These are phyloP conservation scores for Tachysurus fulvidraco DNA, from an alignment of 2,113 vertebrate genomes.

Conservation along the genomic window DNA sequence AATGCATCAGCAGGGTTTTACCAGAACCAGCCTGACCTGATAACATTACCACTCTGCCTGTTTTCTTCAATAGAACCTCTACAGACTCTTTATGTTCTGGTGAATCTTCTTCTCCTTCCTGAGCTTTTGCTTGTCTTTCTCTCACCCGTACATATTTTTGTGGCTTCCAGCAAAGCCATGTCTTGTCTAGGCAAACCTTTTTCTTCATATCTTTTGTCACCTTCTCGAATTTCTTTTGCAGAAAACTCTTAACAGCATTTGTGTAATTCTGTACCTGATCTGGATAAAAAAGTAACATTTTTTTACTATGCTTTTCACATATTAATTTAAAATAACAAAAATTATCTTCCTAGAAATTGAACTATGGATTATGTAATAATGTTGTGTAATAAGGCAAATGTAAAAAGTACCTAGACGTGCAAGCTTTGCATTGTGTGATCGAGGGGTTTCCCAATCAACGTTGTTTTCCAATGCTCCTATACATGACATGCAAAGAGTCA, in stretches of 20 bases:
- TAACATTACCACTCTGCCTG: slow-evolving; percentile 71
- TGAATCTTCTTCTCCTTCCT: slow-evolving; percentile 65
- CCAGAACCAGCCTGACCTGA: slow-evolving; percentile 84
- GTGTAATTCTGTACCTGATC: slow-evolving; percentile 72
- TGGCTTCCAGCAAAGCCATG: slow-evolving; percentile 72
- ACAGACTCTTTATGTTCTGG: slow-evolving; percentile 65
- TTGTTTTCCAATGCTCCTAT: slow-evolving; percentile 21
- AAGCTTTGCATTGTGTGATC: slow-evolving; percentile 30
- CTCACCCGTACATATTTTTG: slow-evolving; percentile 55
- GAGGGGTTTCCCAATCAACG: slow-evolving; percentile 7
- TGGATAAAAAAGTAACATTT: slow-evolving; percentile 53
- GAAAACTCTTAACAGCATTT: slow-evolving; percentile 50
- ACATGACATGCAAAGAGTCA: slow-evolving; percentile 6
- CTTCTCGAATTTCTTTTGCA: slow-evolving; percentile 62
- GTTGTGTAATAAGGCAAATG: background rate
- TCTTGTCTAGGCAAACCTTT: slow-evolving; percentile 62
- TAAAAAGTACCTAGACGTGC: slow-evolving; percentile 49
- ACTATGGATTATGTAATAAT: background rate
- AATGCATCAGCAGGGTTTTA: slow-evolving; percentile 80
- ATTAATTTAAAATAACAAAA: background rate
- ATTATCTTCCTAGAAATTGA: background rate
- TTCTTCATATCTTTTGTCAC: slow-evolving; percentile 51
- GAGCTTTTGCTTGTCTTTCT: slow-evolving; percentile 51
- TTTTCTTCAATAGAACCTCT: slow-evolving; percentile 71
- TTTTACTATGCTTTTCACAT: background rate